Conservation (phyloP, 30 jellyfish, hydroid and myxozoan genomes). For the Aurelia coerulea region DNA sequence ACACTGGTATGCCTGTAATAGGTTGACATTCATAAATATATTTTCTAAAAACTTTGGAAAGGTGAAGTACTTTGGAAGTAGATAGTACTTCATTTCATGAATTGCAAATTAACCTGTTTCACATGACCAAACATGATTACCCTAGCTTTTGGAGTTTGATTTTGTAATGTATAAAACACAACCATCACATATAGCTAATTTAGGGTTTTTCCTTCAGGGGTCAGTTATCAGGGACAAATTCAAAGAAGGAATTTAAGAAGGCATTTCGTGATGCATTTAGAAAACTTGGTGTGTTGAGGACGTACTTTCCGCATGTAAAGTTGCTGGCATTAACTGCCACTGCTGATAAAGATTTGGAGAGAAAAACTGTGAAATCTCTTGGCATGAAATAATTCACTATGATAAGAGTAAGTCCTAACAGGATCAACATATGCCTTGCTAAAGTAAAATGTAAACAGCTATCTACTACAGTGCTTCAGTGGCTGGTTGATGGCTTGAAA, state of each 20-base stretch:
- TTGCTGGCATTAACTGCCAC: slow-evolving; percentile 43
- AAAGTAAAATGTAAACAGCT: slow-evolving; percentile 8
- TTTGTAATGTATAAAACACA: not conserved
- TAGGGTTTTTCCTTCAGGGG: slow-evolving; percentile 10
- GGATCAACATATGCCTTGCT: slow-evolving; percentile 9
- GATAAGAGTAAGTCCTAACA: slow-evolving; percentile 42
- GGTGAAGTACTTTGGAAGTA: too few relatives aligned
- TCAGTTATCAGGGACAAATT: not conserved
- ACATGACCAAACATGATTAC: not conserved
- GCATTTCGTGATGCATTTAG: not conserved
- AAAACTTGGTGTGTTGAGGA: slow-evolving; percentile 2
- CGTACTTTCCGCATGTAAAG: not conserved
- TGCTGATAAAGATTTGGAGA: slow-evolving; percentile 18
- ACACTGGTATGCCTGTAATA: slow-evolving; percentile 40
- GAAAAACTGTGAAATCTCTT: slow-evolving; percentile 21
- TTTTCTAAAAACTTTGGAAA: not conserved
- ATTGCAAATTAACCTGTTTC: not conserved
- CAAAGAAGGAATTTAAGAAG: not conserved
- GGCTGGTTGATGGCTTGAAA: slow-evolving; percentile 28
- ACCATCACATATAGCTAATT: too few relatives aligned
- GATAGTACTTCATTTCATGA: not conserved
- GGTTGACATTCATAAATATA: not conserved
- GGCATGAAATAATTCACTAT: slow-evolving; percentile 11
- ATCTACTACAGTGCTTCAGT: not conserved
- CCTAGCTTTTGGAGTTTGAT: not conserved